Evolutionary conservation across 2,888 invertebrate species (phyloP), one percentile per base, ranked within the genome.

Genomic region (Tetanocera ferruginea): DNA sequence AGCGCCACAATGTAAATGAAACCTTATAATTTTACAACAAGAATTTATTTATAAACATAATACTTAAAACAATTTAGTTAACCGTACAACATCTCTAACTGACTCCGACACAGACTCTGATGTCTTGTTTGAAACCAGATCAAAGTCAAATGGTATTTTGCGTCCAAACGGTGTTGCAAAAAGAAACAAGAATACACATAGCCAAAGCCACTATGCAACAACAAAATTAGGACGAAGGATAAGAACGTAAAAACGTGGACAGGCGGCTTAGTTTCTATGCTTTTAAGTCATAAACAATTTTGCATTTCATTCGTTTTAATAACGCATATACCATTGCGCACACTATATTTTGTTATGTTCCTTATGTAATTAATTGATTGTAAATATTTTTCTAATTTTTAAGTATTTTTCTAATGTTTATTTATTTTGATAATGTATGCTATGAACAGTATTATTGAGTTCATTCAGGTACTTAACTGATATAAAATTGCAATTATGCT

Each of bases 51-150:
- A 11, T 66, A 34, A 23, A 28, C n/a, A 31, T 19, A 52, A 14
- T 70, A 9, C 60, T 57, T 70, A 76, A 67, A 74, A 43, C 14
- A 43, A 79, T 81, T 1, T 62, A 86, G 90, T 88, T 82, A 84
- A 84, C 9, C 87, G 90, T 8, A 85, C 85, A 64, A 91, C 93
- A 76, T 93, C 93, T 74, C 85, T 93, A 76, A 93, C 95, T 0
- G 96, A 96, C 85, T 93, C 94, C 0, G 96, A 96, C 82, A 95
- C 95, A 0, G 96, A 96, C 84, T 96, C 96, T 0, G 96, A 96
- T 89, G 94, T 96, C 9, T 90, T 96, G 25, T 96, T 96, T 87
- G 96, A 96, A 88, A 94, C 93, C 83, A 91, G 92, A 34, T 87
- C 89, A 34, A 90, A 90, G 81, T 86, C 87, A 25, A 86, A 88